Percentiles rank a stretch among this genome's conserved stretches.
Evolutionary conservation across 2,888 invertebrate species (phyloP).

Genomic region (Trissoscelio sp.): DNA sequence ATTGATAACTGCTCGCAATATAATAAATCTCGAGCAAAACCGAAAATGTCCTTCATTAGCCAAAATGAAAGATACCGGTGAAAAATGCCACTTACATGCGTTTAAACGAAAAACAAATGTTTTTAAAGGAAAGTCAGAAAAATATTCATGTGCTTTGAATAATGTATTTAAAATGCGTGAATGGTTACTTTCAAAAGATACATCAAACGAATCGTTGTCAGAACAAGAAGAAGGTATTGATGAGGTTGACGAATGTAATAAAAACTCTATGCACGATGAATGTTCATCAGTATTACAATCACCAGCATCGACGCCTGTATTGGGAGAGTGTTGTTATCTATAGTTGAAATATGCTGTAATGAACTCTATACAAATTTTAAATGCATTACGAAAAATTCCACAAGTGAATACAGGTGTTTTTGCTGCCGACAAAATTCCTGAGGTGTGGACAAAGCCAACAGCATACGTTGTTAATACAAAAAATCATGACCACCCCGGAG

Average conservation of each 20-base stretch:
- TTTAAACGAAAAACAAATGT: no score
- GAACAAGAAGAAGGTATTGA: no score
- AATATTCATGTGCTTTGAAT: not conserved
- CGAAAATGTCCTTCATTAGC: not conserved
- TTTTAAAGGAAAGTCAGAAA: no score
- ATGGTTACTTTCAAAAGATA: no score
- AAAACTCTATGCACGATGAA: not conserved
- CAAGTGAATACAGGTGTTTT: not conserved
- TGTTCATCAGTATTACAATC: no score
- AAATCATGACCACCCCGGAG: not conserved
- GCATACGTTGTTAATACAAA: not conserved
- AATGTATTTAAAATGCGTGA: not conserved
- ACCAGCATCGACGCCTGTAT: no score
- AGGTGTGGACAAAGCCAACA: not conserved
- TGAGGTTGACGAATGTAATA: not conserved
- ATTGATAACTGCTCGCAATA: not conserved
- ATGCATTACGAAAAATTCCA: not conserved
- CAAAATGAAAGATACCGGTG: not conserved
- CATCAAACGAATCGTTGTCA: no score
- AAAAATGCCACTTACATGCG: no score
- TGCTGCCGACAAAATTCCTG: not conserved
- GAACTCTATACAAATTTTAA: not conserved
- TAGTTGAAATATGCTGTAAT: not conserved
- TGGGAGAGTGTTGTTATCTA: no score
- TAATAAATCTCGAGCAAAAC: not conserved